phyloP scores from a whole-genome alignment of 1,140 invertebrate species.

The Ceratina japonica region DNA sequence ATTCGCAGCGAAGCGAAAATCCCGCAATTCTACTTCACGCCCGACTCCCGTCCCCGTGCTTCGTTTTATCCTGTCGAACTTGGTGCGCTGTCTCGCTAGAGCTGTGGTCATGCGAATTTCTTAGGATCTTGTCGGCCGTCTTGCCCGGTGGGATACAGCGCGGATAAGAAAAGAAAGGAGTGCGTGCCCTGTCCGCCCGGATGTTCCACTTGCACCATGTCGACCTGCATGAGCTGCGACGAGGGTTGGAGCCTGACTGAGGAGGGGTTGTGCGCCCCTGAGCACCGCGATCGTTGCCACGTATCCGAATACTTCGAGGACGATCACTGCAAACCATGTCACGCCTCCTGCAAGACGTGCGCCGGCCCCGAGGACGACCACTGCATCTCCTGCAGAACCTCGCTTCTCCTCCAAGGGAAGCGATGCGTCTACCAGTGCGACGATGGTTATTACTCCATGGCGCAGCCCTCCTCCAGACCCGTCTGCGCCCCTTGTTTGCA shows the following conservation, averaged over 20 bases:
- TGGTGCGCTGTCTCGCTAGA: too few relatives aligned
- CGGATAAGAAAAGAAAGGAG: conserved; percentile 87
- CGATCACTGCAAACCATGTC: conserved; percentile 84
- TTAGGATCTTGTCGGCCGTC: conserved; percentile 76
- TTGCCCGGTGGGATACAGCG: conserved; percentile 86
- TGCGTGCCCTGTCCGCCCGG: conserved; percentile 87
- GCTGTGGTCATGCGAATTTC: not conserved
- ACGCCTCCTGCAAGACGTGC: conserved; percentile 86
- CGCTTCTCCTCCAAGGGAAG: conserved; percentile 83
- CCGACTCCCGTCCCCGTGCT: too few relatives aligned
- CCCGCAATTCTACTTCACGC: not conserved
- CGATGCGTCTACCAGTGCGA: conserved; percentile 87
- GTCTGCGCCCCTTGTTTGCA: conserved; percentile 88
- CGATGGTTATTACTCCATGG: conserved; percentile 83
- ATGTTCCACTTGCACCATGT: conserved; percentile 85
- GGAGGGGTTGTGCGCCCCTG: conserved; percentile 85
- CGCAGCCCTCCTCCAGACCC: conserved; percentile 81
- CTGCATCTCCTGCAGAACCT: conserved; percentile 85
- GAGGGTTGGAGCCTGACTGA: conserved; percentile 86
- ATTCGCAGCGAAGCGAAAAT: not conserved
- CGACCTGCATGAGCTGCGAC: conserved; percentile 85
- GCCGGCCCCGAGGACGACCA: conserved; percentile 83
- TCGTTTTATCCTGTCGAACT: too few relatives aligned
- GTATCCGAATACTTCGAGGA: conserved; percentile 85
- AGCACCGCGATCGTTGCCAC: conserved; percentile 84